Evolutionary conservation across 53 echinoderm and acorn worm species (phyloP), one percentile per base, ranked within the genome.

Genomic region (Temnopleurus reevesii): DNA sequence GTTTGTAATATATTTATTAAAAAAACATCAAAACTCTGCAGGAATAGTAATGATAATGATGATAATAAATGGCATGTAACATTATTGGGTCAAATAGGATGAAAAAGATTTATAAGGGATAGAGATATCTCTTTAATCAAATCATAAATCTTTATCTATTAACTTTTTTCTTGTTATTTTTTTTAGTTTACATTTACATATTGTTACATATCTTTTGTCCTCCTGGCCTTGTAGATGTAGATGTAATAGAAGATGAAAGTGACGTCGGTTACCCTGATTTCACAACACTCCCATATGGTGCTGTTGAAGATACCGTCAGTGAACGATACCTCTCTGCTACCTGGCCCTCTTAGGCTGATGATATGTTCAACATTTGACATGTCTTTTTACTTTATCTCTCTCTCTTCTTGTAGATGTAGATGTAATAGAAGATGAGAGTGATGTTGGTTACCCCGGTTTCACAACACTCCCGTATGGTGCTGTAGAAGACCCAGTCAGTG

Each of bases 271-370:
- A 94, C 90, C 92, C 95, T 23, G 96, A 93, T 44, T 97, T 92
- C 66, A 94, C 94, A 64, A 77, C 55, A 9, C 89, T 97, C 35
- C 97, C 97, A 29, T 97, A 92, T 55, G 97, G 97, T 30, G 97
- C 95, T 55, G 92, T 95, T 55, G 95, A 96, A 92, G 97, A 97
- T 76, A 95, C 97, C 56, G 92, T 97, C 44, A 91, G 92, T 81
- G 93, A 94, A 58, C 61, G 93, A 5, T 90, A 92, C 85, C 90
- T 94, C 49, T 80, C 90, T 21, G 79, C 93, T 5, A 93, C 89
- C 8, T 94, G 92, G 95, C 95, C 94, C 12, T 91, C 92, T 1
- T 76, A 91, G 38, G 56, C 91, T 9, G 94, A 96, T 77, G 92
- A 94, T 46, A 94, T 92, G 44, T n/a, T n/a, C n/a, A 56, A 56